These are phyloP conservation scores for Poliocrania exsul DNA, from an alignment of 2,797 vertebrate species.

Conservation along the genomic window DNA sequence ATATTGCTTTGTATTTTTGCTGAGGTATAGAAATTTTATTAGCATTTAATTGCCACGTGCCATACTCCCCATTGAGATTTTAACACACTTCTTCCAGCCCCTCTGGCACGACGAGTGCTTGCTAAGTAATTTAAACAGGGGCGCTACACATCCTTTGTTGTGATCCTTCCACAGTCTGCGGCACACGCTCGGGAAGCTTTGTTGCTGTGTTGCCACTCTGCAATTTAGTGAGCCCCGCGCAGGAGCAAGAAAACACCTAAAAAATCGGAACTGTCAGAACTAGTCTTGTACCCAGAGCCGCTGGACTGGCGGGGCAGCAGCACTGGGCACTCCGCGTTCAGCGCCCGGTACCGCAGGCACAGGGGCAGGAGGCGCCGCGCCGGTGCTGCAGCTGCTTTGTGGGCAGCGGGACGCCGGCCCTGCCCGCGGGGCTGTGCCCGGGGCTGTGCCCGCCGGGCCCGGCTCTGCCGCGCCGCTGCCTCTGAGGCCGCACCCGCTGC, in stretches of 20 bases:
- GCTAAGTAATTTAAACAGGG: not conserved
- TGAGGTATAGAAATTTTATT: not conserved
- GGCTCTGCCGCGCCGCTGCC: no score
- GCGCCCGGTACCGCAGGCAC: not conserved
- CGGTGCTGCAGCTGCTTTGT: not conserved
- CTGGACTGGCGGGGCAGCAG: not conserved
- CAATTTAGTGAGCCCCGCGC: rapidly evolving
- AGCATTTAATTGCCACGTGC: not conserved
- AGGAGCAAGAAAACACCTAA: not conserved
- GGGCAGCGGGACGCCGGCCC: not conserved
- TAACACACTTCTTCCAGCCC: not conserved
- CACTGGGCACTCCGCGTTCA: rapidly evolving
- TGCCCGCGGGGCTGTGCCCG: not conserved
- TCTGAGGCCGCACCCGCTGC: not conserved
- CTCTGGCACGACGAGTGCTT: not conserved
- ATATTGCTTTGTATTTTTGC: not conserved
- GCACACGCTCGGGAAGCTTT: not conserved
- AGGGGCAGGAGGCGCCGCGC: rapidly evolving
- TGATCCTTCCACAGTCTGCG: not conserved
- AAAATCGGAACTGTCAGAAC: not conserved
- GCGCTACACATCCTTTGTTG: not conserved
- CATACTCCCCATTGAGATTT: not conserved
- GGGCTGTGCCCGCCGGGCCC: not conserved
- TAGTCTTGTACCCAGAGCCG: rapidly evolving
- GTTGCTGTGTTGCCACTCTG: not conserved